Evolutionary conservation across 2,888 invertebrate species (phyloP), one percentile per base, ranked within the genome.

Genomic region (Odontocerum albicorne): DNA sequence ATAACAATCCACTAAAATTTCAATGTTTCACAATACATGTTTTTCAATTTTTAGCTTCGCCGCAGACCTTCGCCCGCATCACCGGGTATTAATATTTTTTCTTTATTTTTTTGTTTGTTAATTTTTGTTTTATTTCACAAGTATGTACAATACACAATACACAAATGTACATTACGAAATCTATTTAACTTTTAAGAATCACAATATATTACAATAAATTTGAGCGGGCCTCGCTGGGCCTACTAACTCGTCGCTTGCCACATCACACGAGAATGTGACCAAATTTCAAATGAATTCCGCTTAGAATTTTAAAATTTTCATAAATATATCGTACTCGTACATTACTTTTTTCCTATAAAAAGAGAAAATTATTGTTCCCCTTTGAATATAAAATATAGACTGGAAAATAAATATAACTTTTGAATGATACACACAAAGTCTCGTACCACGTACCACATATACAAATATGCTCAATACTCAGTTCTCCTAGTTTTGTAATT

Each of bases 401-500:
- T 22, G 44, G 38, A 39, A 51, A 50, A 51, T 44, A 51, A 44
- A 43, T 35, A 50, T 35, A 43, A 50, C 20, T 20, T 20, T 8
- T 17, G 33, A 42, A 40, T 12, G 17, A 33, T n/a, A 32, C 12
- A 50, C 15, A 35, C 38, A 15, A 49, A 42, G 10, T 19, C 17
- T 16, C 17, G 8, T 10, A 27, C 10, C 27, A 27, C 27, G 10
- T 10, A 31, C 31, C 32, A 10, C 31, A 35, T 46, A 46, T 17
- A 31, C 31, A n/a, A 21, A 15, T 21, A 54, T 33, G 17, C 38
- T 49, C 50, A 33, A 43, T 40, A 39, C 40, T 55, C 54, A 57
- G 57, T 60, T 57, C 4, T 57, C 54, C 57, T 57, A 57, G 39
- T 8, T 50, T 39, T 49, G 57, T 60, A 55, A 60, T 60, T 60